phyloP scores from a whole-genome alignment of 2,113 vertebrate species.

The Gadus macrocephalus region DNA sequence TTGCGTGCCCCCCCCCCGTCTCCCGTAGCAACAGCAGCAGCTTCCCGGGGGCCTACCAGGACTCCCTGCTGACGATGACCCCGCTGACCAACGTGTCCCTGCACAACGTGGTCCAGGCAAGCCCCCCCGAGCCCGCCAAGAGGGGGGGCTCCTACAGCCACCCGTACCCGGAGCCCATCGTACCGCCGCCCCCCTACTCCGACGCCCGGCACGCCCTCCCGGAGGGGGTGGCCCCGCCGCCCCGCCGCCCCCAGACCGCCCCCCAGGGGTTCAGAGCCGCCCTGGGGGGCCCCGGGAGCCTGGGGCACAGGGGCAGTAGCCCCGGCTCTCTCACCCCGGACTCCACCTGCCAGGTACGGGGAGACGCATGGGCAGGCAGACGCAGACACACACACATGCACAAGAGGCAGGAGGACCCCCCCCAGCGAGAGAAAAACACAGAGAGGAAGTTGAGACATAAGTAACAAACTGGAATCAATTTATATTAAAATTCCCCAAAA shows the following conservation, averaged over 20 bases:
- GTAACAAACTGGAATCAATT: too few species aligned
- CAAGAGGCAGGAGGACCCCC: conserved; percentile 27
- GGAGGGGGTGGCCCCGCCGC: conserved; percentile 62
- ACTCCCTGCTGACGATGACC: conserved; percentile 14
- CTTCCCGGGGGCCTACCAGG: not conserved
- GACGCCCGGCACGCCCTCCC: conserved; percentile 64
- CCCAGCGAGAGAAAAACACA: too few species aligned
- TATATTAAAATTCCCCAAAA: too few species aligned
- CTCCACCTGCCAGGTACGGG: conserved; percentile 66
- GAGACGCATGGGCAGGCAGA: not conserved
- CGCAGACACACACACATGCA: not conserved
- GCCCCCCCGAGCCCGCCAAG: conserved; percentile 74
- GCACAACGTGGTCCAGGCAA: conserved; percentile 74
- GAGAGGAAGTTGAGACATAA: too few species aligned
- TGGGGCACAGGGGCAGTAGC: conserved; percentile 61
- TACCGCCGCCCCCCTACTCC: conserved; percentile 53
- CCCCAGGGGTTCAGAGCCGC: conserved; percentile 17
- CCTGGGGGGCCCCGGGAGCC: not conserved
- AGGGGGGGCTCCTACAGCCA: conserved; percentile 60
- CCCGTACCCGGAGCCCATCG: conserved; percentile 31
- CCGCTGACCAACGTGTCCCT: conserved; percentile 78
- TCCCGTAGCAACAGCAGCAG: not conserved
- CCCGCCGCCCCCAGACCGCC: conserved; percentile 60
- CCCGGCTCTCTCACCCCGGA: conserved; percentile 74
- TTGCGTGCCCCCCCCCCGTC: too few species aligned